A percentile compares a stretch with the other conserved stretches of the same genome.
Conservation (phyloP, 2,888 invertebrate genomes). For the Meteorus cinctellus region DNA sequence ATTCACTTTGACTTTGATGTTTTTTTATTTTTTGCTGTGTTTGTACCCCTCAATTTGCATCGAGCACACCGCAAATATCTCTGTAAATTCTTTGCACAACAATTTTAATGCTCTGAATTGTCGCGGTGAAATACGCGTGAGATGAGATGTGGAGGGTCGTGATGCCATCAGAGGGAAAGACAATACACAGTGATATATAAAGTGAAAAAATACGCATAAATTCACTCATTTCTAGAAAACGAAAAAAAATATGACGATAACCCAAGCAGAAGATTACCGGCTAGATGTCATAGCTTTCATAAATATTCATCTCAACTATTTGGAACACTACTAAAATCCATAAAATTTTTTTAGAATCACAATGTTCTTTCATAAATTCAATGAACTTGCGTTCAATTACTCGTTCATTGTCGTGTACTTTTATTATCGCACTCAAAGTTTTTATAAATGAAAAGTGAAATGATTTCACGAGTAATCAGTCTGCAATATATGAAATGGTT, state of each 20-base stretch:
- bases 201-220: neutral
- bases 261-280: too few relatives aligned
- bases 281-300: too few relatives aligned
- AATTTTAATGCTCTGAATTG: constrained; percentile 18
- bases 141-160: neutral
- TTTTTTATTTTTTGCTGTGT: neutral
- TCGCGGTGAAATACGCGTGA: neutral
- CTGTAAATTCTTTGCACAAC: constrained; percentile 48
- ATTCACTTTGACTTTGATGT: neutral
- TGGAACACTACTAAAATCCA: too few relatives aligned
- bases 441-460: too few relatives aligned
- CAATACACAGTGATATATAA: neutral
- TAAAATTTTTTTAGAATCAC: too few relatives aligned
- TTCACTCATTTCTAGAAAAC: too few relatives aligned
- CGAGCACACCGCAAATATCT: constrained; percentile 45
- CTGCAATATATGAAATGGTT: too few relatives aligned
- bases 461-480: too few relatives aligned
- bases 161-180: neutral
- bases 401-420: neutral
- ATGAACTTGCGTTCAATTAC: neutral
- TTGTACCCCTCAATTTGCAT: constrained; percentile 33
- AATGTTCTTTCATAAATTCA: too few relatives aligned
- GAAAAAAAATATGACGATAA: too few relatives aligned
- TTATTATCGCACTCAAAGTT: neutral
- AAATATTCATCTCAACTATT: too few relatives aligned